Conservation (phyloP, 2,888 invertebrate genomes). For the Lycophotia porphyrea region DNA sequence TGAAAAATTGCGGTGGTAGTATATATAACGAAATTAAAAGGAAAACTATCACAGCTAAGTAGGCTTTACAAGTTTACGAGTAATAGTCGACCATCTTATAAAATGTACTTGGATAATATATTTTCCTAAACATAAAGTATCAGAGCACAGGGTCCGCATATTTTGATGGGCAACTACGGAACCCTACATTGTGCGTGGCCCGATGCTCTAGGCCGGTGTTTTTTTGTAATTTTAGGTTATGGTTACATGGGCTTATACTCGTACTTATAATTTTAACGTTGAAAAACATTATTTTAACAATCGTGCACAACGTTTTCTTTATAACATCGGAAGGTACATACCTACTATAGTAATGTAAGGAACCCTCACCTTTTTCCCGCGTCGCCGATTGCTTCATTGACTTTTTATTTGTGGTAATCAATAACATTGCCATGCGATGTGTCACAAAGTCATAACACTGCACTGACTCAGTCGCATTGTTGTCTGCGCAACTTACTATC, state of each 20-base stretch:
- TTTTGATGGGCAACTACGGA: too few relatives aligned
- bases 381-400: constrained; percentile 46
- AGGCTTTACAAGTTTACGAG: too few relatives aligned
- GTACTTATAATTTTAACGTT: not conserved
- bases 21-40: too few relatives aligned
- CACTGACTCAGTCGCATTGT: constrained; percentile 79
- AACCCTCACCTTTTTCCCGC: constrained; percentile 45
- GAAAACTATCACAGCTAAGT: too few relatives aligned
- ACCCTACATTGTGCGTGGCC: too few relatives aligned
- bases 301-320: not conserved
- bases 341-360: constrained; percentile 64
- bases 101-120: too few relatives aligned
- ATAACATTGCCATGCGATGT: constrained; percentile 74
- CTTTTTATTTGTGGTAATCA: constrained; percentile 73
- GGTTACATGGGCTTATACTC: not conserved
- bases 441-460: constrained; percentile 73
- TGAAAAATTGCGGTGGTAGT: too few relatives aligned
- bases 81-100: too few relatives aligned
- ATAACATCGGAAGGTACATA: too few relatives aligned
- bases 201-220: too few relatives aligned
- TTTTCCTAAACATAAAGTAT: too few relatives aligned
- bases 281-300: not conserved
- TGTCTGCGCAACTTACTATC: constrained; percentile 69
- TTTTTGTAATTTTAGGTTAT: not conserved
- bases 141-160: too few relatives aligned